Evolutionary conservation across 2,888 invertebrate genomes (phyloP), one percentile per base, ranked within the genome.

Genomic region (Sycophila texana): DNA sequence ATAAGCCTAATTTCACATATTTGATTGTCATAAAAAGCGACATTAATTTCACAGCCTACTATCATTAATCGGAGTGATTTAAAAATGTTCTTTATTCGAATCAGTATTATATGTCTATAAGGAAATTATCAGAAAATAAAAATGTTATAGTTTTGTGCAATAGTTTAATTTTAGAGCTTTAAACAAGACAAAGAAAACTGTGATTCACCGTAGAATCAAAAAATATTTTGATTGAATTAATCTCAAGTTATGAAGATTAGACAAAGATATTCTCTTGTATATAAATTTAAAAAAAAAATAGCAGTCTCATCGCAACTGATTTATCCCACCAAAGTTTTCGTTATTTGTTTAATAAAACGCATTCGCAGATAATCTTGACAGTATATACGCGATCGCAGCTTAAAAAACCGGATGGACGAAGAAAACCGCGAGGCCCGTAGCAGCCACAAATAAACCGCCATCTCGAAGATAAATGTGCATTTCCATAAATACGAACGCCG

Each of bases 401-500:
- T 20, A 76, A 70, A 73, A 72, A 75, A 75, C 18, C 58, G 66
- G 76, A 74, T 47, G 79, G 53, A 16, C 63, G 47, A 71, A 74
- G 79, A 79, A 74, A 79, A 77, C 65, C 58, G 71, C 63, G 20
- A 55, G 57, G 53, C 51, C 51, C 53, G 26, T 20, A n/a, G 53
- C 53, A 2, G 3, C 2, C 16, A 55, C 57, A 61, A 71, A 77
- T 61, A 72, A 77, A 51, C 70, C 60, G 47, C 55, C 65, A 70
- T 70, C 61, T 65, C 74, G 63, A 77, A 73, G 77, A 81, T 72
- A 77, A 79, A 77, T 68, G 79, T 70, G 74, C 81, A 77, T 81
- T 81, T 81, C 79, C 81, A 81, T 80, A 81, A 81, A 81, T 81
- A 81, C 13, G 2, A 20, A 47, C 18, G 47, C 49, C 16, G 60